phyloP scores from a whole-genome alignment of 2,888 invertebrate species.

The Brachyptera putata region DNA sequence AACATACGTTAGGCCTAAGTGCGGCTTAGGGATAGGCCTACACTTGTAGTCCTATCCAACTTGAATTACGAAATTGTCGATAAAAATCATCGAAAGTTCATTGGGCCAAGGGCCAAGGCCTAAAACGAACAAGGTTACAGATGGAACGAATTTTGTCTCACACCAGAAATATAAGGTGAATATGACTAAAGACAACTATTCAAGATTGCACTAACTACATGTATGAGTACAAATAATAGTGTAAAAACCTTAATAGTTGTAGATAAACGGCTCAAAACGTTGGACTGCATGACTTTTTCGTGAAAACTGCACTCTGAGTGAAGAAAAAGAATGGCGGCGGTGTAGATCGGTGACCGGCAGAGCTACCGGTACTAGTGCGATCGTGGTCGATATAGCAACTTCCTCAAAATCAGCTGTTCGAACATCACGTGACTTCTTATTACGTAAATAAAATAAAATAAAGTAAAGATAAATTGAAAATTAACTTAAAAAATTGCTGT shows the following conservation, averaged over 20 bases:
- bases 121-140: background rate
- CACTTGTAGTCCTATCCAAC: background rate
- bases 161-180: background rate
- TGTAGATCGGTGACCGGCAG: no score
- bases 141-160: background rate
- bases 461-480: no score
- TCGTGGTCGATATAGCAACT: no score
- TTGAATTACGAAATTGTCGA: background rate
- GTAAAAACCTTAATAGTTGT: slow-evolving; percentile 33
- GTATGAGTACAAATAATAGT: background rate
- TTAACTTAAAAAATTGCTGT: no score
- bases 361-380: no score
- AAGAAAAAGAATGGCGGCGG: background rate
- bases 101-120: background rate
- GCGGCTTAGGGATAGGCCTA: no score
- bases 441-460: no score
- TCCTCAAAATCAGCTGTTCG: no score
- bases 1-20: no score
- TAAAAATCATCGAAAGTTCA: background rate
- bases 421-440: no score
- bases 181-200: no score
- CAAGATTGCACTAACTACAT: background rate
- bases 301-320: background rate
- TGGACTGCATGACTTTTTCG: slow-evolving; percentile 32
- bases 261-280: slow-evolving; percentile 33